Conservation (phyloP, 2,888 invertebrate species). For the Tortricodes alternella region DNA sequence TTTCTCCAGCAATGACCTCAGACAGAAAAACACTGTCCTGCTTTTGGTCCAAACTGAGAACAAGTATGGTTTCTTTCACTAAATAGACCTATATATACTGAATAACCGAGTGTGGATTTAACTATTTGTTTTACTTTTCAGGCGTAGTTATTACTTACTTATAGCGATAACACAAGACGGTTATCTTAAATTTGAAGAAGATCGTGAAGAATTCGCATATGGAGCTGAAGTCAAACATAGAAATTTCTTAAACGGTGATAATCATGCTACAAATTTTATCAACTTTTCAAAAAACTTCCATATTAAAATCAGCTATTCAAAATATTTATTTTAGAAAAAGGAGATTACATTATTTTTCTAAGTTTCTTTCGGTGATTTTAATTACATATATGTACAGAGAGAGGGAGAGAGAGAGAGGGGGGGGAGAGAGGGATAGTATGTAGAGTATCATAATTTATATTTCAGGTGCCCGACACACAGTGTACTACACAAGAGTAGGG, state of each 20-base stretch:
- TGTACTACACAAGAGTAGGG: slow-evolving; percentile 86
- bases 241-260: slow-evolving; percentile 90
- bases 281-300: background rate
- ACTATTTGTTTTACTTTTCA: slow-evolving; percentile 49
- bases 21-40: slow-evolving; percentile 90
- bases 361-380: no score
- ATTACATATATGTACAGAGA: no score
- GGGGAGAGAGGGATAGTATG: no score
- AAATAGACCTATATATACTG: background rate
- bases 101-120: background rate
- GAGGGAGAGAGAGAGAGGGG: no score
- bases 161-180: slow-evolving; percentile 93
- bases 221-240: slow-evolving; percentile 90
- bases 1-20: slow-evolving; percentile 91
- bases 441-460: background rate
- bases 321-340: no score
- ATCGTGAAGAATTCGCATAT: slow-evolving; percentile 88
- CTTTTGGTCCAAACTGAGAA: slow-evolving; percentile 92
- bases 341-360: no score
- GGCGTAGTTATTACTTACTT: slow-evolving; percentile 91
- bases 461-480: slow-evolving; percentile 88
- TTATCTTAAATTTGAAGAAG: slow-evolving; percentile 92
- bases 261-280: background rate
- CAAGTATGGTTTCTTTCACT: slow-evolving; percentile 76
- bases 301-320: no score